These are phyloP conservation scores for Poliocrania exsul DNA, from an alignment of 2,797 vertebrate genomes.

Conservation along the genomic window DNA sequence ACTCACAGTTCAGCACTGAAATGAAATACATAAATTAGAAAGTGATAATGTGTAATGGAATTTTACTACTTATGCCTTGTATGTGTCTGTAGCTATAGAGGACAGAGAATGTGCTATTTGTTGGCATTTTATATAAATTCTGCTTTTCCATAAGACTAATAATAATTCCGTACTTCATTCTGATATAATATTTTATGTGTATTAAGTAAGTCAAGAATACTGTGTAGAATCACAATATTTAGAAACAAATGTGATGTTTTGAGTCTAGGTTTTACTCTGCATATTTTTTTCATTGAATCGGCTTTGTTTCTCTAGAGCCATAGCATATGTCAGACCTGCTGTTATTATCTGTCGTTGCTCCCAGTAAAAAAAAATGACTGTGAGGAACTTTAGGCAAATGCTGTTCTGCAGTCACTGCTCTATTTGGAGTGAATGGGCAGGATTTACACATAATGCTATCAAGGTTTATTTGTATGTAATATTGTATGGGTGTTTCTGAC, in stretches of 20 bases:
- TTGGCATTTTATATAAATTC: not conserved
- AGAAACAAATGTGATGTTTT: not conserved
- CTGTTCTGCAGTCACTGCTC: not conserved
- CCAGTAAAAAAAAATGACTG: not conserved
- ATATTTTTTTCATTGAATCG: not conserved
- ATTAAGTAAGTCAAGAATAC: not conserved
- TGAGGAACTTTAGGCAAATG: not conserved
- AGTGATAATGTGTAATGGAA: not conserved
- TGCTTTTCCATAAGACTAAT: not conserved
- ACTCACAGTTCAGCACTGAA: not conserved
- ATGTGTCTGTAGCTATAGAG: not conserved
- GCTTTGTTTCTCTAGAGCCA: not conserved
- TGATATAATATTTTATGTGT: not conserved
- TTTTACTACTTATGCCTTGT: not conserved
- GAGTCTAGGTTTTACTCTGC: not conserved
- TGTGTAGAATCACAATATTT: not conserved
- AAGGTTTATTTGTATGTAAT: not conserved
- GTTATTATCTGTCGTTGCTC: not conserved
- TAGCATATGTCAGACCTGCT: not conserved
- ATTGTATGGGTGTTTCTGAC: not conserved
- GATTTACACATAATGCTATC: not conserved
- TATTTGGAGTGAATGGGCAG: not conserved
- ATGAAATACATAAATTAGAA: conserved; percentile 9
- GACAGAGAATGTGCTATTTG: not conserved
- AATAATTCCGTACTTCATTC: not conserved